phyloP scores from a whole-genome alignment of 2,888 invertebrate species.

The Protonemura montana region DNA sequence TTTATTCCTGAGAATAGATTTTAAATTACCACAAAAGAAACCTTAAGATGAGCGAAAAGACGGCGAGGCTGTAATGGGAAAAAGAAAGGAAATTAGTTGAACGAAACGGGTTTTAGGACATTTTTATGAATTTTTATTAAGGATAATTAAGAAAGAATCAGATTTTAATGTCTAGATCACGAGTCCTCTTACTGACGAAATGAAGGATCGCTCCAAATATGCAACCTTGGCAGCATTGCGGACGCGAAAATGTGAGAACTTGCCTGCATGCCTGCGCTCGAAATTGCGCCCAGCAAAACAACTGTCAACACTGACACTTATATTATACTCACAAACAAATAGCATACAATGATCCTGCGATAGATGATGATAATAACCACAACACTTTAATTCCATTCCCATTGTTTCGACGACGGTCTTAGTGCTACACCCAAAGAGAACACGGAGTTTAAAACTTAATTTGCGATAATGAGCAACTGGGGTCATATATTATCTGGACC shows the following conservation, averaged over 20 bases:
- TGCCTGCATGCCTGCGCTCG: background rate
- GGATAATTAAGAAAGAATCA: background rate
- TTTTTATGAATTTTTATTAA: slow-evolving; percentile 14
- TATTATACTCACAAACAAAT: background rate
- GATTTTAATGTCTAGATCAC: slow-evolving; percentile 8
- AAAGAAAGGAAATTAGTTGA: slow-evolving; percentile 19
- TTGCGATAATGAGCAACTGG: background rate
- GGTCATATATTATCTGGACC: background rate
- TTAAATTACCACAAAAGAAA: background rate
- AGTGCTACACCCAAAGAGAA: background rate
- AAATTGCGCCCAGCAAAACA: background rate
- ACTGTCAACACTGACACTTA: background rate
- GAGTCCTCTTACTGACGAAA: background rate
- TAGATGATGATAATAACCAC: background rate
- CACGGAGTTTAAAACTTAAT: background rate
- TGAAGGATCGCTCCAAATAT: background rate
- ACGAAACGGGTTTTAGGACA: slow-evolving; percentile 13
- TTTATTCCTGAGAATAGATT: slow-evolving; percentile 12
- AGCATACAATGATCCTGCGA: background rate
- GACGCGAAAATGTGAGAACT: background rate
- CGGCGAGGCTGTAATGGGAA: background rate
- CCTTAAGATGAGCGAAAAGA: background rate
- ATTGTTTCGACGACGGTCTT: background rate
- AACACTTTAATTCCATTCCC: background rate
- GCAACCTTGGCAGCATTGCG: background rate